phyloP scores from a whole-genome alignment of 2,888 invertebrate species.

The Gastrophysa polygoni region DNA sequence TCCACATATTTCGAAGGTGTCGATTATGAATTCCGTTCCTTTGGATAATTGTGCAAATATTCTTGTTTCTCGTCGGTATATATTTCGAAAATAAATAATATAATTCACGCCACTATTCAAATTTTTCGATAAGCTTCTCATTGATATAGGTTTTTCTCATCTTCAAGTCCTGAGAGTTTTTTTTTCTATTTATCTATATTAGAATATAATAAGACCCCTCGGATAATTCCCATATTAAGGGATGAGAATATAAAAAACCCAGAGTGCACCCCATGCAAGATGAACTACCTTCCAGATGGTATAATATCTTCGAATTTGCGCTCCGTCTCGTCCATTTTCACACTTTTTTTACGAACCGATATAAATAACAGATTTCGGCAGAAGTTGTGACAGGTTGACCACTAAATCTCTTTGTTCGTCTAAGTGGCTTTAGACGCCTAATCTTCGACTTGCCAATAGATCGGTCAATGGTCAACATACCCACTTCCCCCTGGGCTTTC shows the following conservation, averaged over 20 bases:
- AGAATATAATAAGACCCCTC: too few relatives aligned
- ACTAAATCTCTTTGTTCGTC: slow-evolving; percentile 31
- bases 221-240: neutral
- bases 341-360: slow-evolving; percentile 28
- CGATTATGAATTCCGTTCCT: too few relatives aligned
- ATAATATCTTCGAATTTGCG: neutral
- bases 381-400: slow-evolving; percentile 37
- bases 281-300: neutral
- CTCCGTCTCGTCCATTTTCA: slow-evolving; percentile 16
- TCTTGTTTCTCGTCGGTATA: too few relatives aligned
- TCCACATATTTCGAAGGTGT: too few relatives aligned
- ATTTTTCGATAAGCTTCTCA: too few relatives aligned
- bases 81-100: too few relatives aligned
- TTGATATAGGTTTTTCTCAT: too few relatives aligned
- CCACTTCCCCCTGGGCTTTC: slow-evolving; percentile 26
- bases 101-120: too few relatives aligned
- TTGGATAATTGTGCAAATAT: too few relatives aligned
- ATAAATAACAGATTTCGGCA: slow-evolving; percentile 21
- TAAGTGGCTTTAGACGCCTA: slow-evolving; percentile 28
- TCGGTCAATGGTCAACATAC: slow-evolving; percentile 21
- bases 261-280: neutral
- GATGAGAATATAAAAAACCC: neutral
- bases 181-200: too few relatives aligned
- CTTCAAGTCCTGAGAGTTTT: too few relatives aligned
- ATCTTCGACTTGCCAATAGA: slow-evolving; percentile 29